Conservation (phyloP, 1,140 invertebrate genomes). For the Cyphomyrmex costatus region DNA sequence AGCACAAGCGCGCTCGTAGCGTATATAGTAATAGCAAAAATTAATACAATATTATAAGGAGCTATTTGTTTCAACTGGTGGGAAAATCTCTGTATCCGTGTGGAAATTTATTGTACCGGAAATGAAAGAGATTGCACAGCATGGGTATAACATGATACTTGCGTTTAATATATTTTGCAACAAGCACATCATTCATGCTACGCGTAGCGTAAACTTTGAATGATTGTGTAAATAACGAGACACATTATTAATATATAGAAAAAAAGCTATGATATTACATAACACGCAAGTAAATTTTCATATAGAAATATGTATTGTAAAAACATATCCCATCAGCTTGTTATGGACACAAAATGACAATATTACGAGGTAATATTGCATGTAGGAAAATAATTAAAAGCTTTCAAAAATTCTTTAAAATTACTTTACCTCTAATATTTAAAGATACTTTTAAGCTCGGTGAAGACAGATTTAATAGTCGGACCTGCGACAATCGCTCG, state of each 20-base stretch:
- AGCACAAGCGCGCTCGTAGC: not conserved
- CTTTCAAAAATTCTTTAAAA: not conserved
- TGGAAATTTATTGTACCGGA: constrained; percentile 14
- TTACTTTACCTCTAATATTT: not conserved
- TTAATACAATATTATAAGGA: constrained; percentile 33
- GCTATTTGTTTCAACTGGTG: not conserved
- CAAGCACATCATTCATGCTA: constrained; percentile 35
- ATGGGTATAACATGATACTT: not conserved
- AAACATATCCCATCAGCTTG: not conserved
- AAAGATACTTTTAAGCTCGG: constrained; percentile 19
- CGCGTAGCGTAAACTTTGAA: constrained; percentile 10
- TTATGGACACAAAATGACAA: not conserved
- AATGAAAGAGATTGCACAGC: constrained; percentile 21
- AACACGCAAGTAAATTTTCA: not conserved
- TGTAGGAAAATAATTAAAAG: constrained; percentile 21
- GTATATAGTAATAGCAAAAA: not conserved
- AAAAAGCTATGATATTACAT: not conserved
- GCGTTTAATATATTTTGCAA: constrained; percentile 5
- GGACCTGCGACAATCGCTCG: constrained; percentile 41
- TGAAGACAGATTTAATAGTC: constrained; percentile 31
- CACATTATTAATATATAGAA: not conserved
- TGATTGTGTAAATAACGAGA: constrained; percentile 10
- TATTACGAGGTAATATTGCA: not conserved
- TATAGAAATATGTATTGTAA: not conserved
- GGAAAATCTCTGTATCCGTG: not conserved